Percentiles rank a stretch among this genome's conserved stretches.
phyloP scores from a whole-genome alignment of 1,140 invertebrate genomes.

The Drosophila orosa region DNA sequence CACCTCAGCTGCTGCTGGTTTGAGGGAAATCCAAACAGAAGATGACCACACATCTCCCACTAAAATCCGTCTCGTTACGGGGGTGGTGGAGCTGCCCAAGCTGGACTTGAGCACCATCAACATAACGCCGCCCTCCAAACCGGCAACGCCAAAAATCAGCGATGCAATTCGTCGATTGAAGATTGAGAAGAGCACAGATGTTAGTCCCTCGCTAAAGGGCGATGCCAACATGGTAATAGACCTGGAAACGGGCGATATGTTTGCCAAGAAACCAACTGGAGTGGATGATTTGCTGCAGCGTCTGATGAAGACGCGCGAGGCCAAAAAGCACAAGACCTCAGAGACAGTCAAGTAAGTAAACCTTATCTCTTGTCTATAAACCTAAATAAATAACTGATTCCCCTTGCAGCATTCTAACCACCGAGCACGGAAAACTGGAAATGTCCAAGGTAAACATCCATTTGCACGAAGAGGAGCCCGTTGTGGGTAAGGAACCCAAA shows the following conservation, averaged over 20 bases:
- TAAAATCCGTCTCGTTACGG: conserved; percentile 59
- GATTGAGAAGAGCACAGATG: conserved; percentile 56
- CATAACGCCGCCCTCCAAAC: conserved; percentile 56
- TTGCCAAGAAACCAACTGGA: conserved; percentile 83
- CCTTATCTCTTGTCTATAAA: no score
- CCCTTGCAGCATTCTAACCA: conserved; percentile 63
- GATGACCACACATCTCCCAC: conserved; percentile 18
- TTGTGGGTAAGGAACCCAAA: conserved; percentile 83
- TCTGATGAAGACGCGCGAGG: conserved; percentile 85
- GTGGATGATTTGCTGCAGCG: conserved; percentile 85
- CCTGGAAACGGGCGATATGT: conserved; percentile 82
- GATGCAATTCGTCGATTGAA: conserved; percentile 57
- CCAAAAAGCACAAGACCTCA: conserved; percentile 70
- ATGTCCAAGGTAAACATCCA: conserved; percentile 80
- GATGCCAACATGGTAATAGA: conserved; percentile 86
- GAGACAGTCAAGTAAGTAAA: conserved; percentile 69
- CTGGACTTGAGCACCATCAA: conserved; percentile 65
- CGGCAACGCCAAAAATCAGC: conserved; percentile 51
- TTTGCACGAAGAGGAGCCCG: conserved; percentile 68
- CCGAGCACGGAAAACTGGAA: conserved; percentile 78
- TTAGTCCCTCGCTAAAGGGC: conserved; percentile 84
- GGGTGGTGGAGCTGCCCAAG: conserved; percentile 71
- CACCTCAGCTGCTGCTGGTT: conserved; percentile 5
- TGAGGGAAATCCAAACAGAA: conserved; percentile 3
- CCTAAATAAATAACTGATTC: neutral